A percentile compares a stretch with the other conserved stretches of the same genome.
Evolutionary conservation across 2,888 invertebrate genomes (phyloP).

Genomic region (Falcaria lacertinaria): DNA sequence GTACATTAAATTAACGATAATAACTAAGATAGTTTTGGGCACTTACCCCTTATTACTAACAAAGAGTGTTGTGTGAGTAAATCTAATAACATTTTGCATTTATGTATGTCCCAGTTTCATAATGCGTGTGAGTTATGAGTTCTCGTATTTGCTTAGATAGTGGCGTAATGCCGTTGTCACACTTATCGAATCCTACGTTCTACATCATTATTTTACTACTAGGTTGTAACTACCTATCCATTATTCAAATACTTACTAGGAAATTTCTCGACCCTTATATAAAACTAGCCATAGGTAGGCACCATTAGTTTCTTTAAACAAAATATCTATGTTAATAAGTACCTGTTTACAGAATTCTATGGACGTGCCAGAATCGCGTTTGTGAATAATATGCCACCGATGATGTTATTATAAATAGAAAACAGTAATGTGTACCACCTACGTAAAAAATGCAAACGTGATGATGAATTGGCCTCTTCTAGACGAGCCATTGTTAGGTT

Average conservation of each 20-base stretch:
- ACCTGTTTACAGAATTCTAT: neutral
- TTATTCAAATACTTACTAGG: neutral
- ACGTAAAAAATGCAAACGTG: constrained; percentile 27
- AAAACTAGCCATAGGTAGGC: too few species aligned
- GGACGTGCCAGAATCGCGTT: neutral
- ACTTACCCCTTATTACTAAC: constrained; percentile 35
- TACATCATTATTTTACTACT: neutral
- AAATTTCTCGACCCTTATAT: too few species aligned
- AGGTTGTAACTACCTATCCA: neutral
- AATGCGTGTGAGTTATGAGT: neutral
- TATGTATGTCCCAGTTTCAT: neutral
- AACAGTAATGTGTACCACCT: constrained; percentile 15
- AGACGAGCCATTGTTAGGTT: neutral
- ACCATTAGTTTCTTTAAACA: too few species aligned
- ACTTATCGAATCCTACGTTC: too few species aligned
- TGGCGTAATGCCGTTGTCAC: neutral
- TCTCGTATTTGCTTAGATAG: neutral
- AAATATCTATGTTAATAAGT: too few species aligned
- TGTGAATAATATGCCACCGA: neutral
- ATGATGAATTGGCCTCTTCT: constrained; percentile 17
- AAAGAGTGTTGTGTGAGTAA: constrained; percentile 33
- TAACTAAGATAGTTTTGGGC: constrained; percentile 18
- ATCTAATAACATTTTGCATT: constrained; percentile 10
- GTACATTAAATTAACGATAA: constrained; percentile 6
- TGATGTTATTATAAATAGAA: neutral